phyloP scores from a whole-genome alignment of 1,140 invertebrate species.

The Sesamia nonagrioides region DNA sequence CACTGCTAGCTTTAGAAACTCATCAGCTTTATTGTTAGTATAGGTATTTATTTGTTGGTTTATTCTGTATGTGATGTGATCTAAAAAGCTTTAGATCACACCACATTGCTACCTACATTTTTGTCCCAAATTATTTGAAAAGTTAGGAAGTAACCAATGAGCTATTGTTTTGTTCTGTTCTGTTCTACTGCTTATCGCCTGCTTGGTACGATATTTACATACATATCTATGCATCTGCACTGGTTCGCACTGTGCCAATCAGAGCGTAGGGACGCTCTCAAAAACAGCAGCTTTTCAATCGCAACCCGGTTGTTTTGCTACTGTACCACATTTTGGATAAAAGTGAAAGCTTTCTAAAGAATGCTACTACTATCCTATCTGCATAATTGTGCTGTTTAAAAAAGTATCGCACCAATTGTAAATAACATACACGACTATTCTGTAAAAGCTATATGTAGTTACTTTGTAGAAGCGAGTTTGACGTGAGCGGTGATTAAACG shows the following conservation, averaged over 20 bases:
- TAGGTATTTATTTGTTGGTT: too few species aligned
- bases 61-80: too few species aligned
- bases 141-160: not conserved
- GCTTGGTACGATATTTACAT: slow-evolving; percentile 16
- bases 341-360: slow-evolving; percentile 26
- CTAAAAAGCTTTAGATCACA: too few species aligned
- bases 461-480: too few species aligned
- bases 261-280: slow-evolving; percentile 34
- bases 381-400: not conserved
- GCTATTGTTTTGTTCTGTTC: not conserved
- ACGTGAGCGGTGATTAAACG: too few species aligned
- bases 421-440: too few species aligned
- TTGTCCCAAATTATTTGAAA: not conserved
- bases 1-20: too few species aligned
- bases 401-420: not conserved
- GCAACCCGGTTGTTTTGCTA: slow-evolving; percentile 29
- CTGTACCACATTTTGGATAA: slow-evolving; percentile 7
- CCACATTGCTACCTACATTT: too few species aligned
- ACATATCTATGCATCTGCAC: slow-evolving; percentile 32
- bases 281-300: slow-evolving; percentile 2
- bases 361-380: not conserved
- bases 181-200: not conserved
- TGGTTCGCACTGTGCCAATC: slow-evolving; percentile 34
- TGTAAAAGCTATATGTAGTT: too few species aligned
- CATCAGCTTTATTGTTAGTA: too few species aligned